These are phyloP conservation scores for Cottoperca gobio DNA, from an alignment of 2,797 vertebrate species.

Conservation along the genomic window DNA sequence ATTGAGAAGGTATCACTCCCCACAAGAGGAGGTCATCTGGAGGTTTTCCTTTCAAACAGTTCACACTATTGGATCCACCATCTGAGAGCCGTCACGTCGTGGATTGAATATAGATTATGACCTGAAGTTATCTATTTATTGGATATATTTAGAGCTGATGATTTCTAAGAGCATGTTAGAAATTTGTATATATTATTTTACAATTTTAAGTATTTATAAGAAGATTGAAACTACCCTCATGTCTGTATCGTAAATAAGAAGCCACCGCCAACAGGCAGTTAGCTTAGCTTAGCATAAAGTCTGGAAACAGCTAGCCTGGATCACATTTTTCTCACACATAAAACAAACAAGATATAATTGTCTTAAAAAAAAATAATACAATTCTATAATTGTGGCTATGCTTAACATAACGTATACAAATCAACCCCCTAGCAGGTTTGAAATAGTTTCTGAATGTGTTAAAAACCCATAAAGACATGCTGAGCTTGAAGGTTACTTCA, in stretches of 20 bases:
- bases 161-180: background rate
- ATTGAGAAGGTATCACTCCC: background rate
- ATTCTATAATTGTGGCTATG: too few relatives aligned
- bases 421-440: too few relatives aligned
- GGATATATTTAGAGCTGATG: background rate
- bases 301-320: too few relatives aligned
- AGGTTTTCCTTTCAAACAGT: background rate
- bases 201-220: background rate
- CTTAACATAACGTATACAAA: background rate
- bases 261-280: too few relatives aligned
- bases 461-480: background rate
- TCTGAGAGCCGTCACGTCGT: background rate
- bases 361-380: too few relatives aligned
- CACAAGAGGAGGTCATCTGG: background rate
- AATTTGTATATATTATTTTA: background rate
- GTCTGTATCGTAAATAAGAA: too few relatives aligned
- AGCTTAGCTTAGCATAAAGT: too few relatives aligned
- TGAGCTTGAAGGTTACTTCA: accelerated
- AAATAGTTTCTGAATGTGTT: background rate
- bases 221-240: too few relatives aligned
- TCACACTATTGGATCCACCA: background rate
- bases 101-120: background rate
- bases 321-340: too few relatives aligned
- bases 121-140: background rate
- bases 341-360: too few relatives aligned